phyloP scores from a whole-genome alignment of 53 echinoderm and acorn worm species.

The Henricia sp. region DNA sequence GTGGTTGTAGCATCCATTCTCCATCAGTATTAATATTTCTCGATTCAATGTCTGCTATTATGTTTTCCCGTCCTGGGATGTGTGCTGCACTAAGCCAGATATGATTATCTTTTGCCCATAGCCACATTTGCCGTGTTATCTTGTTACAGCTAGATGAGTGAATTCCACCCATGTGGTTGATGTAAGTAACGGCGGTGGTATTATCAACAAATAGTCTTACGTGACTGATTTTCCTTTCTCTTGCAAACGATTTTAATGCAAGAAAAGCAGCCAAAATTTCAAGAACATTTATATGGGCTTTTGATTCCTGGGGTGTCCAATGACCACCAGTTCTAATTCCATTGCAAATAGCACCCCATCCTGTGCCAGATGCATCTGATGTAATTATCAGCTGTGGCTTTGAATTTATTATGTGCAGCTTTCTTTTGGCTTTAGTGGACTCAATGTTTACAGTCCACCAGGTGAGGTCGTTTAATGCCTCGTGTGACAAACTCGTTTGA shows the following conservation, averaged over 20 bases:
- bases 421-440: not conserved
- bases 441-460: constrained; percentile 13
- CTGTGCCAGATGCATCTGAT: constrained; percentile 2
- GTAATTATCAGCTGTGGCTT: constrained; percentile 4
- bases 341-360: constrained; percentile 17
- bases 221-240: not conserved
- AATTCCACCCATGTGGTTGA: constrained; percentile 35
- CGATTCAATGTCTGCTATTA: not conserved
- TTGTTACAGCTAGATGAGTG: not conserved
- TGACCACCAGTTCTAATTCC: too few relatives aligned
- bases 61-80: constrained; percentile 13
- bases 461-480: not conserved
- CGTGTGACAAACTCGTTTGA: not conserved
- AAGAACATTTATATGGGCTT: not conserved
- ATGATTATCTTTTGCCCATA: not conserved
- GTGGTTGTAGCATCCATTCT: constrained; percentile 8
- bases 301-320: too few relatives aligned
- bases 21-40: not conserved
- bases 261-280: constrained; percentile 22
- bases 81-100: constrained; percentile 17
- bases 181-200: constrained; percentile 24
- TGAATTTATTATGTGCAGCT: not conserved
- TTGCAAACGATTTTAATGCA: constrained; percentile 19
- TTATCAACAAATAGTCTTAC: constrained; percentile 1
- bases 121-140: constrained; percentile 2